Conservation (phyloP, 2,113 vertebrate genomes). For the Gadus macrocephalus region DNA sequence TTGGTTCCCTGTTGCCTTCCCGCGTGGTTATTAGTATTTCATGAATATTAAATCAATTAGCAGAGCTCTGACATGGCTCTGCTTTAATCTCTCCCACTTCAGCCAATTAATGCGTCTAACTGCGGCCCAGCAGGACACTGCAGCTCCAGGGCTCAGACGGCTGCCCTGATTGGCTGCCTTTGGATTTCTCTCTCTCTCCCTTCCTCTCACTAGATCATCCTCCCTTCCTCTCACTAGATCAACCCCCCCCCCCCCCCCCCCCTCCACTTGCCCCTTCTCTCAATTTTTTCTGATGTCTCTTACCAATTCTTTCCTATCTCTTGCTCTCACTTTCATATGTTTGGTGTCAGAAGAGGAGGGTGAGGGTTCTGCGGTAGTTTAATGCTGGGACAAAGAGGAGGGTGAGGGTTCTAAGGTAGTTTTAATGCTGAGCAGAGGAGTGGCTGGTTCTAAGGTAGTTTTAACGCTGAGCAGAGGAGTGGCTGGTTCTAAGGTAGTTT, state of each 20-base stretch:
- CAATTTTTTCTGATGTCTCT: neutral
- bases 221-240: slow-evolving; percentile 4
- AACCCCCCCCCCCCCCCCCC: slow-evolving; percentile 29
- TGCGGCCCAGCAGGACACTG: slow-evolving; percentile 56
- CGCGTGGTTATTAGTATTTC: slow-evolving; percentile 41
- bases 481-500: too few relatives aligned
- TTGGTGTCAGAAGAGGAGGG: too few relatives aligned
- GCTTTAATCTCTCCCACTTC: slow-evolving; percentile 65
- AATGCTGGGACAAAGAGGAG: too few relatives aligned
- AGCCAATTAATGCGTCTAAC: slow-evolving; percentile 66
- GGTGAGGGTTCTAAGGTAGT: too few relatives aligned
- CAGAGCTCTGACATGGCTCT: slow-evolving; percentile 44
- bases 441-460: too few relatives aligned
- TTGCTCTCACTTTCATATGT: neutral
- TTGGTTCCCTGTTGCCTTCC: slow-evolving; percentile 55
- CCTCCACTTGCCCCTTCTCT: slow-evolving; percentile 11
- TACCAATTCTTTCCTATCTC: neutral
- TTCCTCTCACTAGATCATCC: too few relatives aligned
- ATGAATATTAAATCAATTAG: slow-evolving; percentile 68
- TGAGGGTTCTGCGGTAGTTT: too few relatives aligned
- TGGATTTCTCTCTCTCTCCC: too few relatives aligned
- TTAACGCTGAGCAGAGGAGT: too few relatives aligned
- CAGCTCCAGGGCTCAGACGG: slow-evolving; percentile 16
- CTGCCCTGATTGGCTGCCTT: slow-evolving; percentile 44
- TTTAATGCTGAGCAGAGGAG: too few relatives aligned